Evolutionary conservation across 2,888 invertebrate species (phyloP), one percentile per base, ranked within the genome.

Genomic region (Helobdella robusta): DNA sequence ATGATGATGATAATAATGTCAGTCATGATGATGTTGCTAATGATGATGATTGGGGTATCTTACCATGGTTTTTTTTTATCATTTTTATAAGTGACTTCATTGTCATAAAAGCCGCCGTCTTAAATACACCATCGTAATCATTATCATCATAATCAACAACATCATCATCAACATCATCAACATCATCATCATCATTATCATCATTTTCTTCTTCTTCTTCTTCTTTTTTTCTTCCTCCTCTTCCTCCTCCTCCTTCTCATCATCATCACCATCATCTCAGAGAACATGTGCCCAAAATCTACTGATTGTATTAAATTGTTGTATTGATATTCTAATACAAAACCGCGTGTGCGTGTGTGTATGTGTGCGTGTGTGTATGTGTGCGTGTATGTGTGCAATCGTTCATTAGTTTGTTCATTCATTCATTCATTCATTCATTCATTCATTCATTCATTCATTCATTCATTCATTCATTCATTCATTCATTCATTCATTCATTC

Each of bases 131-230:
- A 48, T 48, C 48, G 25, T 8, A 8, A 8, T 48, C 11, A 8
- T 1, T 6, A 15, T 8, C 8, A 48, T 48, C 48, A 8, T 2
- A 4, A 48, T 48, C 48, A 48, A 20, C 48, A 48, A 20, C 48
- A 48, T 3, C 48, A 48, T 8, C 48, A 11, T 40, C 8, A 40
- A 40, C 18, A 18, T 15, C 18, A 18, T 8, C 18, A 48, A 20
- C 48, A 48, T 48, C 48, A 48, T 48, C 48, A 48, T 48, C 48
- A 48, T 48, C 48, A 48, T 48, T 23, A 48, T 48, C 48, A 48
- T 48, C 48, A 48, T 48, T 23, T 5, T 48, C 48, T 5, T 48
- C 48, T 5, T 48, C 48, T 5, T 48, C 48, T 5, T 48, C 48
- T 5, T 48, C 48, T n/a, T n/a, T n/a, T n/a, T n/a, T n/a, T n/a